A percentile compares a stretch with the other conserved stretches of the same genome.
Evolutionary conservation across 2,888 invertebrate species (phyloP).

Genomic region (Cantharis flavilabris): DNA sequence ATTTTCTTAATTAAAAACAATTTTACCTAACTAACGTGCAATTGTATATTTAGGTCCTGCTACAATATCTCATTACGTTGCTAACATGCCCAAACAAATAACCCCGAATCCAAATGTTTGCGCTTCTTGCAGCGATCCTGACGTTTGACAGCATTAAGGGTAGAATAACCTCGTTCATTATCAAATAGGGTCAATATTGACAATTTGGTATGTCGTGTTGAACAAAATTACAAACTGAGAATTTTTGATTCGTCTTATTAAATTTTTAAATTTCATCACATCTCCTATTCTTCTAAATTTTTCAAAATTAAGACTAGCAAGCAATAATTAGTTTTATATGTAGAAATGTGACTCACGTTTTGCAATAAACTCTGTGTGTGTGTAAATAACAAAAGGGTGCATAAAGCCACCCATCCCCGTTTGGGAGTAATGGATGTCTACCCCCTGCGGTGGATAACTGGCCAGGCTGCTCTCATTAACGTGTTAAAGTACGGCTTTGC

Average conservation of each 20-base stretch:
- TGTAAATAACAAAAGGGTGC: slow-evolving; percentile 23
- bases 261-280: slow-evolving; percentile 6
- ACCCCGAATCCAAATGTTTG: slow-evolving; percentile 36
- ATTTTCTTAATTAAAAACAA: neutral
- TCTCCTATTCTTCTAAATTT: neutral
- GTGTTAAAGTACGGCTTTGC: slow-evolving; percentile 56
- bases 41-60: slow-evolving; percentile 19
- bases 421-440: slow-evolving; percentile 34
- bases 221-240: neutral
- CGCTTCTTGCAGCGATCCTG: slow-evolving; percentile 33
- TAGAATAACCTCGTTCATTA: slow-evolving; percentile 29
- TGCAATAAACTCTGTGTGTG: slow-evolving; percentile 14
- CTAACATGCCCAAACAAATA: slow-evolving; percentile 30
- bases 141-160: slow-evolving; percentile 38
- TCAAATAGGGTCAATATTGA: slow-evolving; percentile 25
- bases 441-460: slow-evolving; percentile 57
- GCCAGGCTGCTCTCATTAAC: slow-evolving; percentile 58
- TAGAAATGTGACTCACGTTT: slow-evolving; percentile 1
- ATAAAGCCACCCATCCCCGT: slow-evolving; percentile 28
- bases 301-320: neutral
- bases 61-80: slow-evolving; percentile 31
- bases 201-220: neutral
- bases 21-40: slow-evolving; percentile 9
- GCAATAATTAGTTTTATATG: neutral
- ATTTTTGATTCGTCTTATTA: slow-evolving; percentile 5